Conservation (phyloP, 2,113 vertebrate genomes). For the Panthera uncia region DNA sequence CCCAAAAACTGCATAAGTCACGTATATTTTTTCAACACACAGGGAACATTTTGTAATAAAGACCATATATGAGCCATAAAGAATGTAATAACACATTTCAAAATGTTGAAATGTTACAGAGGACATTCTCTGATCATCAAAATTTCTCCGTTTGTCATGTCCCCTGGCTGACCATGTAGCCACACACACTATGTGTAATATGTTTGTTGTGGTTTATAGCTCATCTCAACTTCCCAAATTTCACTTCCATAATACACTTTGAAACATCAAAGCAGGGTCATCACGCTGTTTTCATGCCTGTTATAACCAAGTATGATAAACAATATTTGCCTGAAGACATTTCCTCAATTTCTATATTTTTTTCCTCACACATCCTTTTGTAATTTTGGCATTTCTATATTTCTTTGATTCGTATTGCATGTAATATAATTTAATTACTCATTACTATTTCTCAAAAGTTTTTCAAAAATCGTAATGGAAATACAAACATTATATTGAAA, state of each 20-base stretch:
- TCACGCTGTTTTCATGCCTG: neutral
- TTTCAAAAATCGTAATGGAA: neutral
- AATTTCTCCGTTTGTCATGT: neutral
- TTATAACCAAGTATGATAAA: neutral
- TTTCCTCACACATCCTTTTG: neutral
- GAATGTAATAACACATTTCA: neutral
- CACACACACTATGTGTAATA: neutral
- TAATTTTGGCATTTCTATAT: neutral
- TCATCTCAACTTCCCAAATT: slow-evolving; percentile 52
- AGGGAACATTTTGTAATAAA: neutral
- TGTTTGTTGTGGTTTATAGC: neutral
- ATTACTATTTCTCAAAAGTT: neutral
- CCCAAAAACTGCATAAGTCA: neutral
- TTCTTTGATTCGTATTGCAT: neutral
- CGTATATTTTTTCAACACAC: neutral
- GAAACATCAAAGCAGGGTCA: neutral
- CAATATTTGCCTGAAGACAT: neutral
- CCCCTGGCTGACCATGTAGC: neutral
- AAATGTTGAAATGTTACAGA: slow-evolving; percentile 21
- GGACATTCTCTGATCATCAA: neutral
- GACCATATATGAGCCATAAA: neutral
- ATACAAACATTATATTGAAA: neutral
- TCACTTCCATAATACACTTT: neutral
- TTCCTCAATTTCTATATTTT: neutral
- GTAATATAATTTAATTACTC: neutral